Conservation (phyloP, 2,113 vertebrate species). For the Dasyprocta punctata region DNA sequence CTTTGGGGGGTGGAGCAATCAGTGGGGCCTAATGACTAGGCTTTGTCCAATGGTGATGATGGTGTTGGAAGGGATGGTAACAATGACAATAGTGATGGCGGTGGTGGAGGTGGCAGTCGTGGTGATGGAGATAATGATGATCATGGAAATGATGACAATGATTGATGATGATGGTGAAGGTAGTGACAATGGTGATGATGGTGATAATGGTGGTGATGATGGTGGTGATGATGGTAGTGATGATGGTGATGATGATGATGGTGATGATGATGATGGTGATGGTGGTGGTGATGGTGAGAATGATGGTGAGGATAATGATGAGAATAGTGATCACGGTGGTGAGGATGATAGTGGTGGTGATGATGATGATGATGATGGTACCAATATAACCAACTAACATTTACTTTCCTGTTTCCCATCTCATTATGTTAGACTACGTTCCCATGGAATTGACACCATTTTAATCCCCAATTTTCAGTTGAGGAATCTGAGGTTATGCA, state of each 20-base stretch:
- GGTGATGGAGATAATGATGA: background rate
- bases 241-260: rapidly evolving
- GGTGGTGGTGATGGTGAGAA: background rate
- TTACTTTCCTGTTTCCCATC: background rate
- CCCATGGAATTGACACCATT: background rate
- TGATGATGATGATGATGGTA: background rate
- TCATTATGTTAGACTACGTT: background rate
- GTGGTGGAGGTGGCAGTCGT: rapidly evolving
- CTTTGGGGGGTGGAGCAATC: background rate
- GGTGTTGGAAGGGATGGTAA: rapidly evolving
- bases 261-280: rapidly evolving
- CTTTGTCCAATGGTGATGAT: background rate
- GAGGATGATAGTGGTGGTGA: background rate
- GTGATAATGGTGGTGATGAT: rapidly evolving
- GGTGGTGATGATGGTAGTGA: rapidly evolving
- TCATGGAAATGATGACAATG: background rate
- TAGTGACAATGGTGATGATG: too few relatives aligned
- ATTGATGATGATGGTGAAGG: rapidly evolving
- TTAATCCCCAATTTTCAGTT: background rate
- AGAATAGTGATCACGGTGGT: too few relatives aligned
- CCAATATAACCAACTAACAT: background rate
- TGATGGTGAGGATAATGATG: too few relatives aligned
- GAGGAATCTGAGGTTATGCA: background rate
- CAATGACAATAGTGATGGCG: rapidly evolving
- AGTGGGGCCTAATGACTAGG: background rate